A percentile compares a stretch with the other conserved stretches of the same genome.
phyloP scores from a whole-genome alignment of 2,888 invertebrate species.

The Sepioteuthis lessoniana region DNA sequence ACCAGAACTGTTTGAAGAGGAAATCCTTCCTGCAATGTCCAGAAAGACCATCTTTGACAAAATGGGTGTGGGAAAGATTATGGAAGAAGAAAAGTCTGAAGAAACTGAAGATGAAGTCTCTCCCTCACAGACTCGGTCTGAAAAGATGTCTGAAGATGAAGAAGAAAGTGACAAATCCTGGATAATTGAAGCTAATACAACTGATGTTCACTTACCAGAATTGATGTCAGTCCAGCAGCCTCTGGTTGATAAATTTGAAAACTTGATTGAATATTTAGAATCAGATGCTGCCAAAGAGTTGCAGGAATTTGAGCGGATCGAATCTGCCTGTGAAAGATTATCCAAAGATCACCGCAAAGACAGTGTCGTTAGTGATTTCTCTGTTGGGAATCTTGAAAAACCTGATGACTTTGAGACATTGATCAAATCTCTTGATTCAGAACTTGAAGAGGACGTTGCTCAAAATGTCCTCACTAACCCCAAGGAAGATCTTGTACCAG shows the following conservation, averaged over 20 bases:
- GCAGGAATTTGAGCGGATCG: constrained; percentile 35
- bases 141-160: constrained; percentile 6
- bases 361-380: not conserved
- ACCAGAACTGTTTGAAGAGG: not conserved
- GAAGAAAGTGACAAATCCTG: not conserved
- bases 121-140: not conserved
- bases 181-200: not conserved
- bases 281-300: constrained; percentile 10
- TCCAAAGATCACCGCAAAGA: not conserved
- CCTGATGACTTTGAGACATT: not conserved
- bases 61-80: not conserved
- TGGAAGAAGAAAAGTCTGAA: not conserved
- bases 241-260: constrained; percentile 35
- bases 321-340: constrained; percentile 24
- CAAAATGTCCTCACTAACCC: not conserved
- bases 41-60: not conserved
- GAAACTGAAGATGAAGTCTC: not conserved
- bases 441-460: not conserved
- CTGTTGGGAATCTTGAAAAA: not conserved
- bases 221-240: not conserved
- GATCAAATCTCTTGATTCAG: not conserved
- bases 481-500: not conserved
- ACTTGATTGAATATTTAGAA: not conserved
- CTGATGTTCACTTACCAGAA: not conserved
- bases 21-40: not conserved